These are phyloP conservation scores for Euwallacea fornicatus DNA, from an alignment of 1,140 invertebrate species.

Conservation along the genomic window DNA sequence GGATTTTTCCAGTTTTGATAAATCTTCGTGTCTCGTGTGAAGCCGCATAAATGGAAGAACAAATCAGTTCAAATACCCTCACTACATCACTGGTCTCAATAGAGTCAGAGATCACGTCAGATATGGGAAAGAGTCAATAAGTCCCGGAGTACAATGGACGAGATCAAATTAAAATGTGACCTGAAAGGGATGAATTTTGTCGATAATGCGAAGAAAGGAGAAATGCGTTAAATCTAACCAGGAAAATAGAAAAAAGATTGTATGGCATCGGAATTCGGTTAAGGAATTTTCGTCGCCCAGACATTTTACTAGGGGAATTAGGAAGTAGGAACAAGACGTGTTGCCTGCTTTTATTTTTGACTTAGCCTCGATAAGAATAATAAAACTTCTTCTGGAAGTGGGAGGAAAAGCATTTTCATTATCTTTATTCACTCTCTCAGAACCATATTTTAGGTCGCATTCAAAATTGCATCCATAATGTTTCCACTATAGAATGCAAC, in stretches of 20 bases:
- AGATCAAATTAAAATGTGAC: conserved; percentile 39
- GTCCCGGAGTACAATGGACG: conserved; percentile 35
- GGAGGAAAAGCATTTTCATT: not conserved
- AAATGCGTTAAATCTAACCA: conserved; percentile 38
- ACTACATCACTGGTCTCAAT: conserved; percentile 1
- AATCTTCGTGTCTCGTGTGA: too few species aligned
- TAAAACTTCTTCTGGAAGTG: not conserved
- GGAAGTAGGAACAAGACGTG: conserved; percentile 1
- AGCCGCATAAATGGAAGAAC: too few species aligned
- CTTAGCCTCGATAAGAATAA: not conserved
- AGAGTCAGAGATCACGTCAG: conserved; percentile 31
- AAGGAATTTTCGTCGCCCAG: conserved; percentile 21
- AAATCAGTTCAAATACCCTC: not conserved
- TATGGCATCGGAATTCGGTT: conserved; percentile 21
- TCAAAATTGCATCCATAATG: not conserved
- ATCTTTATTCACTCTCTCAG: not conserved
- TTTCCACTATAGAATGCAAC: not conserved
- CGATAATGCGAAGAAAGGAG: conserved; percentile 32
- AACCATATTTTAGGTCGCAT: not conserved
- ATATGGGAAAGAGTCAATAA: conserved; percentile 34
- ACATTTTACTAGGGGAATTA: conserved; percentile 23
- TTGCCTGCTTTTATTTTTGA: conserved; percentile 1
- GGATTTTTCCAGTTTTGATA: not conserved
- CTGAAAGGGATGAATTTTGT: conserved; percentile 36
- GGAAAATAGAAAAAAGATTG: conserved; percentile 35